Conservation (phyloP, 2,113 vertebrate genomes). For the Spheniscus mendiculus region DNA sequence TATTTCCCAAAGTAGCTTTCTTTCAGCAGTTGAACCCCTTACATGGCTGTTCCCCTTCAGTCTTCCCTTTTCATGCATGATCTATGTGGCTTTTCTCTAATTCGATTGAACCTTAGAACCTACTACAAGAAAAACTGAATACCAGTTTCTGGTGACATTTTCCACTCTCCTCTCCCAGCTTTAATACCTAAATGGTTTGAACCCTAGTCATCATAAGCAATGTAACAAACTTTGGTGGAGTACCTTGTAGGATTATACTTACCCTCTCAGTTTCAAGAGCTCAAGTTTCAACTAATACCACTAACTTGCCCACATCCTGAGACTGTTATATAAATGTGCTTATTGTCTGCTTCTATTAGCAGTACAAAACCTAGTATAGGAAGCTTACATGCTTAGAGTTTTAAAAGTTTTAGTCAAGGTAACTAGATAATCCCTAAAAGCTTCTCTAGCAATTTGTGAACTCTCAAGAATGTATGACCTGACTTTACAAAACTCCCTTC, state of each 20-base stretch:
- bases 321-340: background rate
- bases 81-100: background rate
- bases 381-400: background rate
- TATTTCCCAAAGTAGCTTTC: background rate
- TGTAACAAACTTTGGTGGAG: background rate
- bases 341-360: background rate
- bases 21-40: background rate
- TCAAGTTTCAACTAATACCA: background rate
- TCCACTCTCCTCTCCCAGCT: background rate
- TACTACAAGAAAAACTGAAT: background rate
- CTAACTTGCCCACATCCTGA: background rate
- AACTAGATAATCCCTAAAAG: background rate
- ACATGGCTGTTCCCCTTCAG: background rate
- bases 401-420: background rate
- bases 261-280: background rate
- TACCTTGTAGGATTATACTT: background rate
- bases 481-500: background rate
- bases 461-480: background rate
- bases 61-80: background rate
- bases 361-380: background rate
- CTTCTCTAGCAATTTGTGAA: background rate
- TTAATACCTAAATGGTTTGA: background rate
- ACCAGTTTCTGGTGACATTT: background rate
- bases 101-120: background rate
- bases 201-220: background rate